A percentile compares a stretch with the other conserved stretches of the same genome.
Evolutionary conservation across 2,113 vertebrate genomes (phyloP).

Genomic region (Scomber japonicus): DNA sequence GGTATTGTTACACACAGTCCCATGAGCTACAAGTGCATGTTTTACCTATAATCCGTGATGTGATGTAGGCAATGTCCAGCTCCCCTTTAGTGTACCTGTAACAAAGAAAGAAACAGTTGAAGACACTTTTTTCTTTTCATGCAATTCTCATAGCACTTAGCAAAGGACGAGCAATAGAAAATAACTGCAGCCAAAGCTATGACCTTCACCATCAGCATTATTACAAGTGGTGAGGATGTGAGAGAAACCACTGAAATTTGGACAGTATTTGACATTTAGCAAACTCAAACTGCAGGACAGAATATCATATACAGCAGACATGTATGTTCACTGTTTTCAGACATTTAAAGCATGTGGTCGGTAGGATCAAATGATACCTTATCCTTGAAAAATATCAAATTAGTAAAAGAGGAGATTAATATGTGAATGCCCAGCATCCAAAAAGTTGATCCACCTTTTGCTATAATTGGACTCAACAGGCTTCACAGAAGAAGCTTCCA

Average conservation of each 20-base stretch:
- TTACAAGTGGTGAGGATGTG: not conserved
- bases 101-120: conserved; percentile 48
- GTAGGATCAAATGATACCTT: not conserved
- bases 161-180: not conserved
- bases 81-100: conserved; percentile 97
- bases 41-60: conserved; percentile 97
- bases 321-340: not conserved
- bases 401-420: conserved; percentile 11
- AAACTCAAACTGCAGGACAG: too few relatives aligned
- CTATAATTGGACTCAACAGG: conserved; percentile 33
- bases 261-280: not conserved
- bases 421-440: conserved; percentile 9
- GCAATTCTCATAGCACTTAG: not conserved
- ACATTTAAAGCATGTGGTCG: not conserved
- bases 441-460: conserved; percentile 3
- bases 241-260: not conserved
- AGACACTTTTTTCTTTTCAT: conserved; percentile 17
- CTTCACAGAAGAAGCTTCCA: conserved; percentile 32
- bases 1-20: not conserved
- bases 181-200: not conserved
- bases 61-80: conserved; percentile 97
- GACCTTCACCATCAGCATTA: not conserved
- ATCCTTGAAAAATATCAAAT: conserved; percentile 15
- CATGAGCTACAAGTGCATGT: conserved; percentile 9
- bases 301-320: not conserved